Percentiles rank a stretch among this genome's conserved stretches.
phyloP scores from a whole-genome alignment of 2,797 vertebrate species.

The Peromyscus attwateri region DNA sequence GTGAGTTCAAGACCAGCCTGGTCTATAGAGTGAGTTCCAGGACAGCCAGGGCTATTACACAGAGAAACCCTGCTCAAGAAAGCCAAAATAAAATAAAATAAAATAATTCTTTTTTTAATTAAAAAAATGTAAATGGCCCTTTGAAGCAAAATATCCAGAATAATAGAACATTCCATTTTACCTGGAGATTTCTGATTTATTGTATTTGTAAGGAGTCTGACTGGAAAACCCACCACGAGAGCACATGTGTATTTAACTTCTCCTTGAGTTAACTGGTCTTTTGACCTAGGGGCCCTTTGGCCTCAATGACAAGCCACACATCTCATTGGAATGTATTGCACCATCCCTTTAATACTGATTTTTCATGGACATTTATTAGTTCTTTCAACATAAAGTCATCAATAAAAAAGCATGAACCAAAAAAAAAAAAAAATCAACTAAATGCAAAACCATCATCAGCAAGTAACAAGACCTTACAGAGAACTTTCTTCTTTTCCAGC shows the following conservation, averaged over 20 bases:
- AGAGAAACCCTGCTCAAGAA: too few relatives aligned
- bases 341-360: conserved; percentile 39
- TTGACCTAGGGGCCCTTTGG: neutral
- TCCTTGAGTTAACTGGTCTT: neutral
- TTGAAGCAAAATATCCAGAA: conserved; percentile 32
- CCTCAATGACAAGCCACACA: neutral
- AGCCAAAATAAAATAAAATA: too few relatives aligned
- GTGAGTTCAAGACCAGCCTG: too few relatives aligned
- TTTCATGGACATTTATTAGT: conserved; percentile 52
- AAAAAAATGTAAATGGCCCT: neutral
- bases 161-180: neutral
- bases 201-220: neutral
- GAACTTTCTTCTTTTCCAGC: conserved; percentile 18
- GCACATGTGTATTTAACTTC: neutral
- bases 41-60: too few relatives aligned
- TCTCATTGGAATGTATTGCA: conserved; percentile 6
- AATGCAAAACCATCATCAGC: neutral
- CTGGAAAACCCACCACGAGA: neutral
- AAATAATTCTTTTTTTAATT: neutral
- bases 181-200: neutral
- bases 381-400: conserved; percentile 35
- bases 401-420: neutral
- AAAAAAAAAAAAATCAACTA: neutral
- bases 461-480: conserved; percentile 39
- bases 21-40: too few relatives aligned